A percentile compares a stretch with the other conserved stretches of the same genome.
These are phyloP conservation scores for Aphis craccivora DNA, from an alignment of 1,140 invertebrate species.

Conservation along the genomic window DNA sequence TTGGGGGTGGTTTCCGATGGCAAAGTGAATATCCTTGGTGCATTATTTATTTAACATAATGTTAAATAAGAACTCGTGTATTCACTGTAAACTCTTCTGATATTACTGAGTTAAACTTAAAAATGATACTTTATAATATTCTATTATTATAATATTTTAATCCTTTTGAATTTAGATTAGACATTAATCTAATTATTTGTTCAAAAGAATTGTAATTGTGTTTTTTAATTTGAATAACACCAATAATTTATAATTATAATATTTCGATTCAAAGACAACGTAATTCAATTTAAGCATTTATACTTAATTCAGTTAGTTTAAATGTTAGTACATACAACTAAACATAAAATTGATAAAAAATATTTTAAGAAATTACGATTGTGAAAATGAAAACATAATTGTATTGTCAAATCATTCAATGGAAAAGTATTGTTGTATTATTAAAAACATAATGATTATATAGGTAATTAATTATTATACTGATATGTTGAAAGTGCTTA, in stretches of 20 bases:
- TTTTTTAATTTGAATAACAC: neutral
- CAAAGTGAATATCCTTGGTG: no score
- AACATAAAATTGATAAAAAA: neutral
- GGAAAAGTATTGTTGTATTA: neutral
- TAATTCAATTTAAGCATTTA: neutral
- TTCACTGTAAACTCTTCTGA: no score
- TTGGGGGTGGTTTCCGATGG: no score
- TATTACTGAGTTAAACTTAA: no score
- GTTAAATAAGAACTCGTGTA: no score
- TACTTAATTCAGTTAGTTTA: neutral
- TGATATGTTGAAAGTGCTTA: neutral
- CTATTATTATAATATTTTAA: no score
- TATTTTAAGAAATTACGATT: neutral
- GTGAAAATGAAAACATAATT: neutral
- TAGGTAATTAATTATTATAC: neutral
- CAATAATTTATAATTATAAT: neutral
- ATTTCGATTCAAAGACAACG: neutral
- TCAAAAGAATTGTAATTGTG: neutral
- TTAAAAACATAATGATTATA: neutral
- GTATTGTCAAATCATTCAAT: neutral
- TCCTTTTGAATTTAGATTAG: neutral
- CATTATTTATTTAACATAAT: no score
- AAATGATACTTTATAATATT: no score
- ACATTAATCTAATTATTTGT: neutral
- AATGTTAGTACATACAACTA: neutral